Base-by-base conservation (phyloP, 2,797 vertebrate genomes). In the Rhadinocentrus ornatus region DNA sequence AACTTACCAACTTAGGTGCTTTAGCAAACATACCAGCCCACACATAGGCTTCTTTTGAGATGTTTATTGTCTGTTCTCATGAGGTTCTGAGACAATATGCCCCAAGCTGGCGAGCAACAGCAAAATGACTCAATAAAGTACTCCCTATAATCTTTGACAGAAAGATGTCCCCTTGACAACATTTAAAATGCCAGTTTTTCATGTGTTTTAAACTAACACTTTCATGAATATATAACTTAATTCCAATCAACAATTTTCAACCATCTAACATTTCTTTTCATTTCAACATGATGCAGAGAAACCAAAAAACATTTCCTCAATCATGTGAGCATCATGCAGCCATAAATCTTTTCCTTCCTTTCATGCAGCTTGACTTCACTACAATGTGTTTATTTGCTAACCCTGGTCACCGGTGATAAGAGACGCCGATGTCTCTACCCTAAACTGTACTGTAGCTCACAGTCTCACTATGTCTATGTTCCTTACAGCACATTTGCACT, bases 371-470 rank as follows among this genome's bases (percentile, higher is more conserved):
- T 72, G 72, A 85, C 87, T 86, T 88, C 83, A 39, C 81, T 62
- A 41, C 74, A 57, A 69, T 48, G 62, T 90, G 91, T 93, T 93
- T 94, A 91, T 94, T 93, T 92, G 91, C 92, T 88, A 84, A 94
- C 90, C 90, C 93, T 94, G 94, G 87, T 89, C 86, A 84, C 84
- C 26, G 37, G 86, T 62, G 94, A 95, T 95, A 95, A 94, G 92
- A 73, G 73, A 71, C 86, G 76, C 63, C 34, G 66, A 69, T 80
- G 90, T 91, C 76, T 82, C 83, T 68, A 88, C 75, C 85, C 83
- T 68, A 88, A 87, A 90, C 86, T 87, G 75, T 80, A 81, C 85
- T 88, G 69, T 76, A 78, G 89, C 87, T 88, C 67, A 72, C 90
- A 86, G 85, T 90, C 83, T 86, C 87, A 83, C 55, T 71, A 75